Base-by-base conservation (phyloP, 2,797 vertebrate species). In the Propithecus deckenii region DNA sequence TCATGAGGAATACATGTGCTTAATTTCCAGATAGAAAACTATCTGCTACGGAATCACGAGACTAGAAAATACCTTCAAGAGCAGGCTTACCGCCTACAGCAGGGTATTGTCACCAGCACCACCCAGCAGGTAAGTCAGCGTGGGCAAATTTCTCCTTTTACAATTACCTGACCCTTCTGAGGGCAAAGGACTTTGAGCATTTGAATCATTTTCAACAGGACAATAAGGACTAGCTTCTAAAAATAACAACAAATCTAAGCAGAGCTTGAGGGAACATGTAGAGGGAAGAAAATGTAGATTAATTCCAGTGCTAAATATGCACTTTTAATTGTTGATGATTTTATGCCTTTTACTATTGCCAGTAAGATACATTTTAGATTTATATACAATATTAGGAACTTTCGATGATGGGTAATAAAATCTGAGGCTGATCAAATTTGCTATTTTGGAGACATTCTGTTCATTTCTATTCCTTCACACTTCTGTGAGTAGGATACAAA, bases 81-180 rank as follows among this genome's bases (percentile, higher is more conserved):
- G 94, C 99, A 99, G 97, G 99, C 99, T 0, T 99, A 99, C 97
- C 99, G 99, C 9, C 99, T 99, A 15, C 99, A 99, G 98, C 99
- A 99, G 98, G 99, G 99, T 95, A 99, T 99, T 0, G 99, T 99
- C 79, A 99, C 99, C n/a, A 99, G 99, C 94, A 99, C 99, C 75
- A 99, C 99, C 15, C 99, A 99, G 97, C 99, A 99, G 99, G 99
- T 99, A 65, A 98, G 98, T 96, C 97, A 35, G 38, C 7, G 0
- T 43, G 59, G 8, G 65, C 43, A 38, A 12, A 35, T 38, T 15
- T 46, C 20, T 43, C 11, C 22, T 55, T 22, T 20, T 20, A 7
- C 0, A 2, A 18, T n/a, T n/a, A 35, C 4, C 17, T 4, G 35
- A 30, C 43, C 5, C 38, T 38, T 76, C 2, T 11, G 20, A 46